Evolutionary conservation across 2,113 vertebrate genomes (phyloP).

Genomic region (Lycocorax pyrrhopterus): DNA sequence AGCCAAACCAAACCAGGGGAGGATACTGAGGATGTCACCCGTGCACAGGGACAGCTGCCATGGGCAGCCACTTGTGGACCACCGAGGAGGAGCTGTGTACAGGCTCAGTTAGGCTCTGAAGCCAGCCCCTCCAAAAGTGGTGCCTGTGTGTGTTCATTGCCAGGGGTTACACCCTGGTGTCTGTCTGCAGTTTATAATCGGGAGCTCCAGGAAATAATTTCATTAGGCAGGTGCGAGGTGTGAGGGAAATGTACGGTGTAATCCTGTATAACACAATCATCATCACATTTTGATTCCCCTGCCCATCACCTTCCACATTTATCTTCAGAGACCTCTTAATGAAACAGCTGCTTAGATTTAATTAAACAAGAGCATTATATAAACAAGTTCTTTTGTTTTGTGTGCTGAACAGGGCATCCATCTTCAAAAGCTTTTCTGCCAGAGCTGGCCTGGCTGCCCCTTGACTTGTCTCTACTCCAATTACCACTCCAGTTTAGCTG

Average conservation of each 20-base stretch:
- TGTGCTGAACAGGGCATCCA: constrained; percentile 1
- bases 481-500: constrained; percentile 66
- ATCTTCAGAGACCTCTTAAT: constrained; percentile 46
- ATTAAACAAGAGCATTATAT: constrained; percentile 56
- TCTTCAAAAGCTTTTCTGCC: constrained; percentile 55
- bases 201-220: background rate
- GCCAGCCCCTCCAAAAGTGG: background rate
- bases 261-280: constrained; percentile 12
- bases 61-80: rapidly evolving
- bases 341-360: constrained; percentile 61
- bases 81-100: background rate
- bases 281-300: constrained; percentile 26
- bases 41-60: background rate
- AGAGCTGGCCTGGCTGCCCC: constrained; percentile 48
- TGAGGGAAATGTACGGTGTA: background rate
- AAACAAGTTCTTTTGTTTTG: constrained; percentile 53
- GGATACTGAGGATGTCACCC: background rate
- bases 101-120: background rate
- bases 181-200: background rate
- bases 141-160: background rate
- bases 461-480: constrained; percentile 64
- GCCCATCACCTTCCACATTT: constrained; percentile 38
- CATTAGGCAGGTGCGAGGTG: constrained; percentile 46
- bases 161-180: background rate
- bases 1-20: background rate